phyloP scores from a whole-genome alignment of 2,888 invertebrate species.

The Drosophila mercatorum region DNA sequence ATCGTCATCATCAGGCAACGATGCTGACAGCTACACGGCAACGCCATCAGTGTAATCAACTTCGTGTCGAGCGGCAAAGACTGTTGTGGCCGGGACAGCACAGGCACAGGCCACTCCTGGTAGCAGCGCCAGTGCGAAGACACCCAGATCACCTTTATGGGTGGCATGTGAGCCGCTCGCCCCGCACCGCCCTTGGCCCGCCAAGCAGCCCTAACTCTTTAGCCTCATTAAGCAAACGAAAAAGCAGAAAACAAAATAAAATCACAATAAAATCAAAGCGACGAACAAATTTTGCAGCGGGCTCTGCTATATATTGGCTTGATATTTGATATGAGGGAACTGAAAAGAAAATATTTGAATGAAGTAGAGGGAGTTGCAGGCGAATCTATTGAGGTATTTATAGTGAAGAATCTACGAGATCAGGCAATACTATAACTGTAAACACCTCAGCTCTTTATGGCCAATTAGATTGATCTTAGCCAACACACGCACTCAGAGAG shows the following conservation, averaged over 20 bases:
- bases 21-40: constrained; percentile 81
- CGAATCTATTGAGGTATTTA: neutral
- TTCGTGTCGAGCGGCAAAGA: constrained; percentile 59
- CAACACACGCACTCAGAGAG: constrained; percentile 28
- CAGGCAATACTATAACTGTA: too few relatives aligned
- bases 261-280: constrained; percentile 26
- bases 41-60: constrained; percentile 81
- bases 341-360: neutral
- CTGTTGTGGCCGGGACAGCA: constrained; percentile 26
- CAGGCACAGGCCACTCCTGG: constrained; percentile 18
- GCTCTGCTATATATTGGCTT: constrained; percentile 22
- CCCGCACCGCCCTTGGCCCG: constrained; percentile 9
- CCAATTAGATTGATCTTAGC: constrained; percentile 54
- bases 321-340: constrained; percentile 15
- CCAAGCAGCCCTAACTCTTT: constrained; percentile 62
- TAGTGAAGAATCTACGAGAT: too few relatives aligned
- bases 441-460: constrained; percentile 17
- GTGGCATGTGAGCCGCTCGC: constrained; percentile 63
- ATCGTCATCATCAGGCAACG: constrained; percentile 78
- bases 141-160: constrained; percentile 56
- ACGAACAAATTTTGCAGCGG: neutral
- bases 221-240: constrained; percentile 74
- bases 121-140: constrained; percentile 28
- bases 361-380: neutral
- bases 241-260: neutral